phyloP scores from a whole-genome alignment of 35 echinoderm and acorn worm species.

The Stichopus chloronotus region DNA sequence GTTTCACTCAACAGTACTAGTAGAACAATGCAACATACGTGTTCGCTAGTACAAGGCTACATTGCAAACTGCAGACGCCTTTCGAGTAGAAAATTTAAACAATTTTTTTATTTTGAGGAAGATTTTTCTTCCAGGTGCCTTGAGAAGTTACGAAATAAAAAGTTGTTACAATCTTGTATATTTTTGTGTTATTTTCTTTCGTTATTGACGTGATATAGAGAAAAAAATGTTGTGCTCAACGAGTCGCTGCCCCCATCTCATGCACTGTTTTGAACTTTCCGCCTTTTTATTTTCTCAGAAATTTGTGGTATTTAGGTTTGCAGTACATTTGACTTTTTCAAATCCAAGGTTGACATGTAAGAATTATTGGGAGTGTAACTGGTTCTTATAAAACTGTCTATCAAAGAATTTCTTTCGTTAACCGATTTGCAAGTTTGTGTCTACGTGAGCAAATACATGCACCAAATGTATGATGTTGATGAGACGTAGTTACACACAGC shows the following conservation, averaged over 20 bases:
- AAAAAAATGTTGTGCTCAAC: conserved; percentile 21
- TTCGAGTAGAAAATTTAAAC: conserved; percentile 50
- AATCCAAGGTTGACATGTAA: neutral
- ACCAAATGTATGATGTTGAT: neutral
- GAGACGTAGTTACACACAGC: neutral
- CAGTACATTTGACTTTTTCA: neutral
- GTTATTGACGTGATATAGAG: neutral
- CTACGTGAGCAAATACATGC: conserved; percentile 36
- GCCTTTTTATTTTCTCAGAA: conserved; percentile 46
- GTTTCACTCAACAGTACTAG: conserved; percentile 16
- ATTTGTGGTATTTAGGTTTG: neutral
- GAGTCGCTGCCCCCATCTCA: conserved; percentile 11
- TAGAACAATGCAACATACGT: conserved; percentile 44
- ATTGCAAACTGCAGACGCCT: conserved; percentile 15
- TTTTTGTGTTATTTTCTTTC: neutral
- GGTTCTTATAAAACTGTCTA: neutral
- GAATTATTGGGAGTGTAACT: neutral
- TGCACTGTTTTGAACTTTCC: conserved; percentile 50
- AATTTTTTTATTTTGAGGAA: conserved; percentile 9
- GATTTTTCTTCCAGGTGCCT: neutral
- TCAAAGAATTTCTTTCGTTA: conserved; percentile 11
- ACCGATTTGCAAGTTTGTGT: conserved; percentile 37
- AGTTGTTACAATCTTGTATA: conserved; percentile 23
- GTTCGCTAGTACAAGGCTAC: neutral
- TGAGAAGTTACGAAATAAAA: neutral